Conservation (phyloP, 2,888 invertebrate species). For the Apoderus coryli region DNA sequence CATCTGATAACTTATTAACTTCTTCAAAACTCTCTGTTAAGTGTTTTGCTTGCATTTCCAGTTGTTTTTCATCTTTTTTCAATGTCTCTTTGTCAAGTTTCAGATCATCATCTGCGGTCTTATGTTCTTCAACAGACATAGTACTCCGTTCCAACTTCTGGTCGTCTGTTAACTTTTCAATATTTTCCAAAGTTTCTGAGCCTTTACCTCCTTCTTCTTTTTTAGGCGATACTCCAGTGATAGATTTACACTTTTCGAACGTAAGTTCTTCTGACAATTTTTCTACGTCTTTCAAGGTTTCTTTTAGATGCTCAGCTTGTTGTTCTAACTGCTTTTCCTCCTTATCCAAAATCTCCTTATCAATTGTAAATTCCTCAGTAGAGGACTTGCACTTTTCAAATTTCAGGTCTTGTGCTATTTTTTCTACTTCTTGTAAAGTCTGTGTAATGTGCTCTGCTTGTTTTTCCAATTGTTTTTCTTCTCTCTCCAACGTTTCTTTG, state of each 20-base stretch:
- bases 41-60: slow-evolving; percentile 4
- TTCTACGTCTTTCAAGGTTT: not conserved
- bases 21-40: slow-evolving; percentile 3
- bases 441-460: not conserved
- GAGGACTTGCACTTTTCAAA: not conserved
- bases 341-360: slow-evolving; percentile 5
- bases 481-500: slow-evolving; percentile 5
- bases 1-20: not conserved
- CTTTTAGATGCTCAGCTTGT: slow-evolving; percentile 1
- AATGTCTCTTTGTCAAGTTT: slow-evolving; percentile 3
- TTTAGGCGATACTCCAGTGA: slow-evolving; percentile 1
- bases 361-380: not conserved
- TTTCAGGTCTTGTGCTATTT: slow-evolving; percentile 7
- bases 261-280: not conserved
- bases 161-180: not conserved
- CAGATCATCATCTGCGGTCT: not conserved
- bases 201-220: slow-evolving; percentile 2
- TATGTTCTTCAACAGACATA: not conserved
- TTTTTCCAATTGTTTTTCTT: slow-evolving; percentile 5
- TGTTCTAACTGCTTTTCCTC: slow-evolving; percentile 5
- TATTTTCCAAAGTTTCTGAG: slow-evolving; percentile 5
- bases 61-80: slow-evolving; percentile 5
- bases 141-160: slow-evolving; percentile 1
- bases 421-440: slow-evolving; percentile 4
- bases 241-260: not conserved